Conservation (phyloP, 64 coral and sea anemone species). For the Astreopora myriophthalma region DNA sequence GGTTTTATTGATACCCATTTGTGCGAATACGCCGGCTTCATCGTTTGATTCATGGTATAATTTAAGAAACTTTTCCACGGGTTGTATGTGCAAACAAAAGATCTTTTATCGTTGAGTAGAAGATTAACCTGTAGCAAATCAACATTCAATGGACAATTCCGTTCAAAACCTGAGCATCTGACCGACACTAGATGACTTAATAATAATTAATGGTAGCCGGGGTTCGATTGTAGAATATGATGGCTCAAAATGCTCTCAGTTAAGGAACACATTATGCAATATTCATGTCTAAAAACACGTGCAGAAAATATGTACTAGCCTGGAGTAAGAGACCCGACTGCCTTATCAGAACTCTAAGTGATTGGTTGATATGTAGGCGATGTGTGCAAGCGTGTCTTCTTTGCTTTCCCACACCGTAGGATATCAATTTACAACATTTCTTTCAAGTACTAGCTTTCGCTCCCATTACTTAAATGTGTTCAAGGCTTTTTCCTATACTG, state of each 20-base stretch:
- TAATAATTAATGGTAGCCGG: too few relatives aligned
- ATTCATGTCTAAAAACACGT: background rate
- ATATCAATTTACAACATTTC: background rate
- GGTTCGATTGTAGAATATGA: background rate
- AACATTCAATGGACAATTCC: too few relatives aligned
- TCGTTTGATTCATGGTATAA: background rate
- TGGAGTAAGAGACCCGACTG: background rate
- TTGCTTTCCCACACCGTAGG: slow-evolving; percentile 11
- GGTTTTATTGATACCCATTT: background rate
- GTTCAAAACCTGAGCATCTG: too few relatives aligned
- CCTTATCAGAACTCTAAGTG: background rate
- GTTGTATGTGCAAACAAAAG: too few relatives aligned
- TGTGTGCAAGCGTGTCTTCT: background rate
- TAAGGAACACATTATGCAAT: background rate
- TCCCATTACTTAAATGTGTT: too few relatives aligned
- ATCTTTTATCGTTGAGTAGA: too few relatives aligned
- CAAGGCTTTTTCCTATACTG: too few relatives aligned
- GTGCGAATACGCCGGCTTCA: too few relatives aligned
- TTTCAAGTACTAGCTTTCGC: background rate
- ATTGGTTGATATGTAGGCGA: background rate
- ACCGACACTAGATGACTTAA: too few relatives aligned
- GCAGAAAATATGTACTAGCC: background rate
- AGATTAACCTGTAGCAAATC: too few relatives aligned
- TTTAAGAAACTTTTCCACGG: too few relatives aligned
- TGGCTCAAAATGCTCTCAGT: background rate